Evolutionary conservation across 2,113 vertebrate species (phyloP), one percentile per base, ranked within the genome.

Genomic region (Pseudorasbora parva): DNA sequence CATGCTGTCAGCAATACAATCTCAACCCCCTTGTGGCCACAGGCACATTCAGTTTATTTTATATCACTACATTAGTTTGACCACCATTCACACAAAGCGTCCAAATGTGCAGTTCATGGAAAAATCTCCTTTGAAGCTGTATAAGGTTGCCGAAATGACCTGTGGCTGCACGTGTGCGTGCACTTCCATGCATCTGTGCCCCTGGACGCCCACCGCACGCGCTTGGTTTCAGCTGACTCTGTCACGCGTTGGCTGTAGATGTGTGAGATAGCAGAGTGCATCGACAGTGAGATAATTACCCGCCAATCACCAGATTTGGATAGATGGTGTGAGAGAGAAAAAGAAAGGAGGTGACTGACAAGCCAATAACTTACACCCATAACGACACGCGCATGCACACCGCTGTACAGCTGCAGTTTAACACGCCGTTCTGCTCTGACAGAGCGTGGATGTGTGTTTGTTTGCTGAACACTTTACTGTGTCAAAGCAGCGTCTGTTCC

Each of bases 201-300:
- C 33, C 64, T 73, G 56, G 14, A 37, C 5, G 83, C 49, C 68
- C 45, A 74, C 49, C 21, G 4, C 21, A 37, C 8, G 23, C 51
- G 33, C 51, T 66, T 74, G 9, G 54, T 17, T 19, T 88, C 66
- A 73, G 47, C 76, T 30, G 77, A 78, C 75, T 68, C 30, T 30
- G 57, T 82, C 84, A 88, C 54, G 37, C 33, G 27, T 75, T n/a
- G 72, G n/a, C 78, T 88, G 66, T 64, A 77, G 82, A 74, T 86
- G 79, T 72, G 73, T 33, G 19, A 64, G 74, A 83, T 72, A 57
- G 37, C 23, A 17, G 12, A 30, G 64, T 10, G 33, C 79, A 79
- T 86, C 69, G 66, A 84, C 78, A 76, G 47, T 59, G 74, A 72
- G 83, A 88, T 90, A 87, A 90, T 85, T 85, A 83, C 81, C 83